phyloP scores from a whole-genome alignment of 2,888 invertebrate species.

The Melinaea menophilus region DNA sequence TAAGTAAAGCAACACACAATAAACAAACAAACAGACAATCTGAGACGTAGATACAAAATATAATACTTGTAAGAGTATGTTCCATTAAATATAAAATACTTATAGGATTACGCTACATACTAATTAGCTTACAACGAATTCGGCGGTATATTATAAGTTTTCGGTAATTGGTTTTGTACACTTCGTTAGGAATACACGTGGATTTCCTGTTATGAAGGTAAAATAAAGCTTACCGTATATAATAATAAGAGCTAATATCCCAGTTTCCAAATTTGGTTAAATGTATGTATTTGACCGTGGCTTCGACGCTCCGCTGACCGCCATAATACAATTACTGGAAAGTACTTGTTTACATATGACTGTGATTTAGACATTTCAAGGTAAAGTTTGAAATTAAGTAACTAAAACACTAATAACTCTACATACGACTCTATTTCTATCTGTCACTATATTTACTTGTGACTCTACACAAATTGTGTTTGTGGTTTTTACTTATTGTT shows the following conservation, averaged over 20 bases:
- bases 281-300: conserved; percentile 22
- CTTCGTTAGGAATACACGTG: conserved; percentile 12
- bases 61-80: neutral
- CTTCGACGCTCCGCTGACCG: conserved; percentile 24
- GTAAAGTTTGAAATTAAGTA: conserved; percentile 6
- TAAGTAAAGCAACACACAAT: neutral
- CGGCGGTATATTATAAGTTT: conserved; percentile 19
- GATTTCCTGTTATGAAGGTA: neutral
- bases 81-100: conserved; percentile 12
- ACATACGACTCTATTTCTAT: too few species aligned
- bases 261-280: conserved; percentile 1
- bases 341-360: conserved; percentile 12
- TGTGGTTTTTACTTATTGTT: too few species aligned
- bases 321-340: conserved; percentile 25
- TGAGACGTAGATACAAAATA: neutral
- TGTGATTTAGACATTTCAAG: conserved; percentile 19
- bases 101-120: conserved; percentile 23
- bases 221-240: neutral
- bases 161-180: conserved; percentile 21
- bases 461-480: too few species aligned
- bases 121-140: conserved; percentile 23
- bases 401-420: neutral
- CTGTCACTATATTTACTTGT: too few species aligned
- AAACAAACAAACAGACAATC: neutral
- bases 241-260: conserved; percentile 12